Evolutionary conservation across 2,888 invertebrate genomes (phyloP), one percentile per base, ranked within the genome.

Genomic region (Epinotia nisella): DNA sequence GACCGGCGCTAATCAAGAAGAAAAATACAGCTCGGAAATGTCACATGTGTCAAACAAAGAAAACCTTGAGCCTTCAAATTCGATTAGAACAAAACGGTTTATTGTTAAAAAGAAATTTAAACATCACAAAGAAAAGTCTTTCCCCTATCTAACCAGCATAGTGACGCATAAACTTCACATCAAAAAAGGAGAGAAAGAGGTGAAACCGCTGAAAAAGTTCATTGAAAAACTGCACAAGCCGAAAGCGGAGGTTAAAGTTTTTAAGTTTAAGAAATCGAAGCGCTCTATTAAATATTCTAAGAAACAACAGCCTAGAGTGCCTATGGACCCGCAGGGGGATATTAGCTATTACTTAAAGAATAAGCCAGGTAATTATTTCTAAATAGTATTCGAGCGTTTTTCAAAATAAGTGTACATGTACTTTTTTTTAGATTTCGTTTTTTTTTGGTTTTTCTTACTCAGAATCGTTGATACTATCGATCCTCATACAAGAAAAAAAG

Each of bases 311-410:
- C 85, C 88, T 0, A 76, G 83, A 0, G 59, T 78, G 0, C 80
- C 90, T 0, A 77, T 76, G 0, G 77, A 90, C 35, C 88, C 90
- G 0, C 80, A 82, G 9, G 78, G 81, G 10, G 90, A 92, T 70
- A 82, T 90, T 5, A 89, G 89, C 73, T 90, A 85, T 70, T 90
- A 90, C 56, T 75, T 84, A 0, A 91, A 90, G 75, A 87, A 85
- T 74, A 89, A 83, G 62, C 70, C 75, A 3, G 88, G 61, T 61
- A 61, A 61, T 39, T 9, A 35, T 1, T 35, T 9, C 21, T 24
- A 24, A 9, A 15, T 29, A 58, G 9, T n/a, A 58, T n/a, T n/a
- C n/a, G n/a, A n/a, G n/a, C n/a, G n/a, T n/a, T n/a, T n/a, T n/a
- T n/a, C n/a, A n/a, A n/a, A n/a, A n/a, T n/a, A n/a, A n/a, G n/a